These are phyloP conservation scores for Lipotes vexillifer DNA, from an alignment of 2,113 vertebrate species.

Conservation along the genomic window DNA sequence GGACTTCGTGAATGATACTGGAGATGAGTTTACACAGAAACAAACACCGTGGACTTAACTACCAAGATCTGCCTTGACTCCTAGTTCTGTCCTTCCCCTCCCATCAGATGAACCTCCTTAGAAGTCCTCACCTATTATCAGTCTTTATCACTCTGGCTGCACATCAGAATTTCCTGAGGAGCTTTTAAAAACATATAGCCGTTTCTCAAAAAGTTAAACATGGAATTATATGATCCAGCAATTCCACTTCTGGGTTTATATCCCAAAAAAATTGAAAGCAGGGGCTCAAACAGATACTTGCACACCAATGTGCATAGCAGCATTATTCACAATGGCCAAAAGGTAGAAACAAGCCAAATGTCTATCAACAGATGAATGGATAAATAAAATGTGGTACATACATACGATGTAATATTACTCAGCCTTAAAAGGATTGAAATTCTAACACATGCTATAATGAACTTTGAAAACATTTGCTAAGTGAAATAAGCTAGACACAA, in stretches of 20 bases:
- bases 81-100: background rate
- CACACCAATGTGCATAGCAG: background rate
- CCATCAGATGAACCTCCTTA: background rate
- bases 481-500: background rate
- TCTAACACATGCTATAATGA: background rate
- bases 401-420: background rate
- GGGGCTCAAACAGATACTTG: background rate
- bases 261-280: background rate
- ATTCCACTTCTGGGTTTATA: background rate
- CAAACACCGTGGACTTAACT: background rate
- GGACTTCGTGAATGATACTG: background rate
- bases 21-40: background rate
- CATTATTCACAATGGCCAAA: background rate
- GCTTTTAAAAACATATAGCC: background rate
- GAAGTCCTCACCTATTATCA: background rate
- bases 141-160: background rate
- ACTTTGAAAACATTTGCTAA: background rate
- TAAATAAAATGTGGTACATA: background rate
- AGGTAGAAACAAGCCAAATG: background rate
- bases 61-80: background rate
- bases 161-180: background rate
- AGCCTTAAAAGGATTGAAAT: background rate
- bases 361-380: background rate
- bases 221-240: background rate
- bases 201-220: background rate